Percentiles rank a stretch among this genome's conserved stretches.
Evolutionary conservation across 2,888 invertebrate genomes (phyloP).

Genomic region (Lathronympha strigana): DNA sequence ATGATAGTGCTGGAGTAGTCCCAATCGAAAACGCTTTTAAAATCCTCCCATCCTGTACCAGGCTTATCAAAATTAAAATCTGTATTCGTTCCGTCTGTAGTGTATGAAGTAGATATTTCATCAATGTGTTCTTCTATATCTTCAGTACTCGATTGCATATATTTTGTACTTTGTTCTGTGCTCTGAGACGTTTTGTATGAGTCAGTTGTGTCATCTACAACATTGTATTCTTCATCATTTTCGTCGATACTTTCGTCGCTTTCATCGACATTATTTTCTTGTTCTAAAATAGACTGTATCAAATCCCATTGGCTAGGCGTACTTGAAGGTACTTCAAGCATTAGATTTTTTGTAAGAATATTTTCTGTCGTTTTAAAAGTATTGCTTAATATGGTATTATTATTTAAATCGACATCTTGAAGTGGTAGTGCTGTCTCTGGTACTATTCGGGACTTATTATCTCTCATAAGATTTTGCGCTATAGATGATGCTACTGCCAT

Average conservation of each 20-base stretch:
- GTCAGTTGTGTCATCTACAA: conserved; percentile 13
- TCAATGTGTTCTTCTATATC: not conserved
- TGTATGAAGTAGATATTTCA: not conserved
- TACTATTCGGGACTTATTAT: not conserved
- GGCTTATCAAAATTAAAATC: not conserved
- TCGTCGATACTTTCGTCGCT: conserved; percentile 36
- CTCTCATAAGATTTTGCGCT: conserved; percentile 12
- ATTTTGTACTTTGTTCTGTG: not conserved
- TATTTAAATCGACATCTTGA: conserved; percentile 1
- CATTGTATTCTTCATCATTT: conserved; percentile 4
- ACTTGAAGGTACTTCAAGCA: not conserved
- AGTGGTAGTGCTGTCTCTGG: not conserved
- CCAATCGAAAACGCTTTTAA: not conserved
- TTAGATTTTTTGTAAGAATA: not conserved
- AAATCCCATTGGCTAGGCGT: conserved; percentile 39
- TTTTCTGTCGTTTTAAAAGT: not conserved
- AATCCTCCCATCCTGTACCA: not conserved
- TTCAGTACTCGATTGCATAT: not conserved
- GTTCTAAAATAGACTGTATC: not conserved
- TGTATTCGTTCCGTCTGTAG: conserved; percentile 6
- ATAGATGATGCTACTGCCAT: conserved; percentile 6
- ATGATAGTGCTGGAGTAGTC: not conserved
- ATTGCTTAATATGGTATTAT: conserved; percentile 4
- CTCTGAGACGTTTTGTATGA: not conserved
- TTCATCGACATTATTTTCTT: conserved; percentile 18